Conservation (phyloP, 2,888 invertebrate species). For the Thysanoteuthis rhombus region DNA sequence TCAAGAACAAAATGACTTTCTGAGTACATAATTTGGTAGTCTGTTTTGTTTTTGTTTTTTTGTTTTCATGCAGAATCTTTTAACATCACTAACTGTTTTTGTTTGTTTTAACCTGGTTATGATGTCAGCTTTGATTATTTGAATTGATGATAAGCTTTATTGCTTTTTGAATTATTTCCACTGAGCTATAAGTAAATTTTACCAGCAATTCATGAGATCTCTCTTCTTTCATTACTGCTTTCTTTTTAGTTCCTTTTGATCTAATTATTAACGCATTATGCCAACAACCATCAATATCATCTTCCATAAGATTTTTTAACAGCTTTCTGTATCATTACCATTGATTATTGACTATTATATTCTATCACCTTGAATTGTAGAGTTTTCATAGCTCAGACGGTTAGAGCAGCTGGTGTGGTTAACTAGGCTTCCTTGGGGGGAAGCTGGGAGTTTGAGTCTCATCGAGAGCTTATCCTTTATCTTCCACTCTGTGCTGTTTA, state of each 20-base stretch:
- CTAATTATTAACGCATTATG: background rate
- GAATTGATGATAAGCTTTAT: background rate
- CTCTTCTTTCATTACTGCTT: background rate
- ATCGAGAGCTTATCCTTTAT: no score
- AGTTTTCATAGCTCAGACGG: no score
- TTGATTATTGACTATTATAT: no score
- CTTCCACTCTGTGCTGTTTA: no score
- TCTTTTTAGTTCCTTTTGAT: background rate
- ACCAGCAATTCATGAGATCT: background rate
- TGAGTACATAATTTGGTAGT: background rate
- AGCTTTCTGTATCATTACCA: no score
- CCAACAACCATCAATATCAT: background rate
- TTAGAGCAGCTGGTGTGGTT: no score
- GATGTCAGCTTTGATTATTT: background rate
- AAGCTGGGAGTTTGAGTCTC: no score
- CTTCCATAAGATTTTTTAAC: background rate
- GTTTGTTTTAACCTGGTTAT: background rate
- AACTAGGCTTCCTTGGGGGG: no score
- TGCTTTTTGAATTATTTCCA: background rate
- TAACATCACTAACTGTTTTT: background rate
- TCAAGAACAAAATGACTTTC: background rate
- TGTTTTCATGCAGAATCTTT: no score
- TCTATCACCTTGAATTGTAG: no score
- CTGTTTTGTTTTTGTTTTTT: no score
- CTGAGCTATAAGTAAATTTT: background rate